Conservation (phyloP, 64 coral and sea anemone species). For the Astreopora myriophthalma region DNA sequence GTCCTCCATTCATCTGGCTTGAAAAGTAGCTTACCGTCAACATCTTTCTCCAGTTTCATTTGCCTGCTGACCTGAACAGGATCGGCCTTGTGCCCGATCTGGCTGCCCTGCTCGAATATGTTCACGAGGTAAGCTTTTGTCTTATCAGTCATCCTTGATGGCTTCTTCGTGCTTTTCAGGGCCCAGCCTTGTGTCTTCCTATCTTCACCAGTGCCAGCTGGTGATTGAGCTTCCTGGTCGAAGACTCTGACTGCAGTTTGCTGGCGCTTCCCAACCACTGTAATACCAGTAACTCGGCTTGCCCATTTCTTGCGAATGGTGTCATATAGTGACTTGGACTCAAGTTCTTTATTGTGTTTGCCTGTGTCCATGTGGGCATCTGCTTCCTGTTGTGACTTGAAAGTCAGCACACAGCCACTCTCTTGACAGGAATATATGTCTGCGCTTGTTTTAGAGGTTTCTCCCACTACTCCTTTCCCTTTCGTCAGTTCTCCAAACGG, state of each 20-base stretch:
- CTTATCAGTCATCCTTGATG: not conserved
- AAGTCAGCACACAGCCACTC: constrained; percentile 19
- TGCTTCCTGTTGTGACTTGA: not conserved
- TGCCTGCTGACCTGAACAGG: constrained; percentile 9
- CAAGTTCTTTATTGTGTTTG: not conserved
- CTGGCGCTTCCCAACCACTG: not conserved
- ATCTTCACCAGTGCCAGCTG: not conserved
- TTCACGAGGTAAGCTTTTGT: not conserved
- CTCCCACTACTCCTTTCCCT: not conserved
- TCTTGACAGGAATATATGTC: constrained; percentile 12
- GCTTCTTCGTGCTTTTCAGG: not conserved
- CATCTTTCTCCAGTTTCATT: constrained; percentile 9
- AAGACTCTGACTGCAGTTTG: not conserved
- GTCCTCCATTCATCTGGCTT: constrained; percentile 57
- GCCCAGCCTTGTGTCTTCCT: not conserved
- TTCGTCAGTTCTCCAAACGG: not conserved
- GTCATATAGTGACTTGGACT: constrained; percentile 10
- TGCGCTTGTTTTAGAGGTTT: not conserved
- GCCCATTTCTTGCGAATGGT: not conserved
- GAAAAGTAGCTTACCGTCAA: not conserved
- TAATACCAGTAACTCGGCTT: not conserved
- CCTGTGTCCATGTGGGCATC: constrained; percentile 25
- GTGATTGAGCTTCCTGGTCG: not conserved
- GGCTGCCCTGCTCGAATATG: constrained; percentile 2
- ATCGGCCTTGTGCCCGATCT: constrained; percentile 22